These are phyloP conservation scores for Xestia xanthographa DNA, from an alignment of 2,888 invertebrate species.

Conservation along the genomic window DNA sequence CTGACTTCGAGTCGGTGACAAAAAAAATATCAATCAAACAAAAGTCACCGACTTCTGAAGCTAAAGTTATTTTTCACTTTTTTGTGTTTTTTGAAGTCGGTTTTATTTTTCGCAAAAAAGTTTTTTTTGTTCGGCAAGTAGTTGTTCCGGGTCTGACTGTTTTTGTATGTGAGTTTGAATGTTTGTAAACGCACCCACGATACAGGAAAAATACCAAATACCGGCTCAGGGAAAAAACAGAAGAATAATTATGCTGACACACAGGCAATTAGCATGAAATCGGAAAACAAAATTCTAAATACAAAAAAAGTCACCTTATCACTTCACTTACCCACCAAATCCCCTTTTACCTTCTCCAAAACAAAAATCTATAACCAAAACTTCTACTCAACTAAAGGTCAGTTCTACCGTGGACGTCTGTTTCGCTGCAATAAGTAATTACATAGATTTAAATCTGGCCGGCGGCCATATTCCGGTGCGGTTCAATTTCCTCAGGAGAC, in stretches of 20 bases:
- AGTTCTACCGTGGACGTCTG: conserved; percentile 34
- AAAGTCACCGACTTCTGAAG: too few relatives aligned
- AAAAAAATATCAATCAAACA: too few relatives aligned
- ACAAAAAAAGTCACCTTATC: neutral
- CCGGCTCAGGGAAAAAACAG: too few relatives aligned
- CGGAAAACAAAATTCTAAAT: neutral
- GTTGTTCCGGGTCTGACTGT: too few relatives aligned
- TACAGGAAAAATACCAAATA: neutral
- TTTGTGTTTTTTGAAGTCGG: too few relatives aligned
- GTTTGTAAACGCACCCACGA: neutral
- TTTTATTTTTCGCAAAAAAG: too few relatives aligned
- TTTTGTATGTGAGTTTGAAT: neutral
- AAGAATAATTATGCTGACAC: too few relatives aligned
- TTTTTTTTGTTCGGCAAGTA: too few relatives aligned
- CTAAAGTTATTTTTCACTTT: too few relatives aligned
- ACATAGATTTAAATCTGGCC: conserved; percentile 67
- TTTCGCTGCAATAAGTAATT: conserved; percentile 62
- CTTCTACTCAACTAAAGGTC: conserved; percentile 28
- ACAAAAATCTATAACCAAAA: conserved; percentile 25
- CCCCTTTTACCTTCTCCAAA: neutral
- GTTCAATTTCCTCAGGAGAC: conserved; percentile 68
- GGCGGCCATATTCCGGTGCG: conserved; percentile 56
- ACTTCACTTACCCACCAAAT: neutral
- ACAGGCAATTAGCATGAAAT: too few relatives aligned
- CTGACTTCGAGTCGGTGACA: too few relatives aligned